Percentiles rank a stretch among this genome's conserved stretches.
phyloP scores from a whole-genome alignment of 2,797 vertebrate species.

The Lemur catta region DNA sequence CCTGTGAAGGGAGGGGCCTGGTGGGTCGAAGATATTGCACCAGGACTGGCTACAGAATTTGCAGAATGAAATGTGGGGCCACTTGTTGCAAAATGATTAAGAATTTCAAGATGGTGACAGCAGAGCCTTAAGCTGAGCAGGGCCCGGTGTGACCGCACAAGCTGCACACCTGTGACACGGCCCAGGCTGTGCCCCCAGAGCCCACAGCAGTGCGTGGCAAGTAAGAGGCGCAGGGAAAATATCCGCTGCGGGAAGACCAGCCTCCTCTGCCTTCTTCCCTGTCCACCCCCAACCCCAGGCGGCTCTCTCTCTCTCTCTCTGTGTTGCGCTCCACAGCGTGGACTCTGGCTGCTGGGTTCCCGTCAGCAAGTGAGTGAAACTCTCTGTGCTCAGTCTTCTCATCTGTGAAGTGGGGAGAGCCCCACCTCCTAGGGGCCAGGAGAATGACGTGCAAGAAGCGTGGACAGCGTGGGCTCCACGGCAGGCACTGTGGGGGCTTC shows the following conservation, averaged over 20 bases:
- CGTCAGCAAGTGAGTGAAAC: neutral
- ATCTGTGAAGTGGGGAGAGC: neutral
- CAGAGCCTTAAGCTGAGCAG: neutral
- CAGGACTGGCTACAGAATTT: neutral
- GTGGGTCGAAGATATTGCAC: no score
- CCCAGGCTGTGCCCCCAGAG: neutral
- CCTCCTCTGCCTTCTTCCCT: neutral
- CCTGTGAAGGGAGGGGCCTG: fast-evolving
- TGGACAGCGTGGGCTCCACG: fast-evolving
- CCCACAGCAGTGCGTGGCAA: neutral
- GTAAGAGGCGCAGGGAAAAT: neutral
- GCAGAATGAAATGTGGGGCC: neutral
- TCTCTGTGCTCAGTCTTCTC: neutral
- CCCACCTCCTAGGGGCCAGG: neutral
- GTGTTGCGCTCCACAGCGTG: fast-evolving
- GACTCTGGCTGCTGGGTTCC: neutral
- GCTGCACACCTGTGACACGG: neutral
- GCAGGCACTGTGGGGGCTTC: fast-evolving
- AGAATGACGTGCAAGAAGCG: fast-evolving
- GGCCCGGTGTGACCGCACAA: fast-evolving
- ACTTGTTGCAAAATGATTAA: neutral
- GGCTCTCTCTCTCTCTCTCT: neutral
- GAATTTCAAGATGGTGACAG: neutral
- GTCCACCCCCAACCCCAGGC: fast-evolving
- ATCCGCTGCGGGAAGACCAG: fast-evolving